Evolutionary conservation across 2,797 vertebrate species (phyloP), one percentile per base, ranked within the genome.

Genomic region (Vultur gryphus): DNA sequence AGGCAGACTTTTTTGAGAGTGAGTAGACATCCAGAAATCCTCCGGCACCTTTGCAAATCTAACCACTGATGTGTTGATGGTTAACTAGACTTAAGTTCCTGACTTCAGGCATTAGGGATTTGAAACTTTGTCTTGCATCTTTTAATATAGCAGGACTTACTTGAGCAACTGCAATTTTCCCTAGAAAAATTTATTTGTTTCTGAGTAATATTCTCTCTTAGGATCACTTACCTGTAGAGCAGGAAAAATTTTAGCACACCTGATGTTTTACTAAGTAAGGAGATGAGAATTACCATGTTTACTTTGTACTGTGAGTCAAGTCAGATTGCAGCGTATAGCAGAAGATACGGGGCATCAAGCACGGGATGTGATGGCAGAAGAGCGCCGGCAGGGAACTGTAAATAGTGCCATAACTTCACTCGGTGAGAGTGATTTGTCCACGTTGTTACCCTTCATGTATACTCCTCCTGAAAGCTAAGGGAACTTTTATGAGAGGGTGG

Each of bases 221-320:
- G 75, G 61, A 59, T 73, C 43, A 65, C 90, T 96, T 85, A 62
- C 7, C 41, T 70, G 76, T 66, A 90, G 12, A 75, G 35, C 35
- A 78, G 80, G 70, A 90, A 95, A 92, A 76, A 54, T 2, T 73
- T 89, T 90, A 96, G 82, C 82, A 69, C 70, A 82, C 43, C 61
- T 31, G 4, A 91, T 87, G 79, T 91, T 94, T 94, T 76, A 78
- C 90, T 73, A 75, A 95, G 90, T 86, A 94, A 86, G 94, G 78
- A 94, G 73, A 89, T 72, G 72, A 87, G 66, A 71, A 84, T 82
- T 70, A 16, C 70, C 24, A 0, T 33, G 62, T 89, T 77, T 93
- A 31, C 49, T 91, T 89, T 88, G 52, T 75, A 39, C 39, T 78
- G 43, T 23, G 37, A 70, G 48, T 69, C 57, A 57, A 6, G 2